Base-by-base conservation (phyloP, 2,888 invertebrate species). In the Ectemnius lituratus region DNA sequence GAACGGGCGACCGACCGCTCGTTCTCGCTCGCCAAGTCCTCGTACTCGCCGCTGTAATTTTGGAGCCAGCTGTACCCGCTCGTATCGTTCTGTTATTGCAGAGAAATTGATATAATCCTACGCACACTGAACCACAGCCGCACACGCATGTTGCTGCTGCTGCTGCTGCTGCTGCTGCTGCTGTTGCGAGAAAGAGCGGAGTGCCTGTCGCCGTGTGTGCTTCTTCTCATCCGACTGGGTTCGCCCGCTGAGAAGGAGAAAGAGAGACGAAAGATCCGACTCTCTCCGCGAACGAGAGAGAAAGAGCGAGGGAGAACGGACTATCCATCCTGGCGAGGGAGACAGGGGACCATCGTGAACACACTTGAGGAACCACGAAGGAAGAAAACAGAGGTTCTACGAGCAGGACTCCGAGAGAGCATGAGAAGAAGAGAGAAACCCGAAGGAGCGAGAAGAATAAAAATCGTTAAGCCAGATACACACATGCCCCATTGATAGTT, bases 51-150 rank as follows among this genome's bases (percentile, higher is more conserved):
- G 4, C 18, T 20, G 47, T 67, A 74, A 75, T 83, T 77, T 83
- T 84, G 77, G 27, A 23, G 58, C 75, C 73, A 82, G 62, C 75
- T 83, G 80, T 83, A 83, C 83, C 52, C 62, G 49, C 62, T 67
- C 68, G 78, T 78, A 83, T 84, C 81, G 73, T 75, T 73, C 82
- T 80, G 80, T 83, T 82, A 80, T 84, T 82, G 80, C 73, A 57
- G 76, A 82, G 80, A 85, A 84, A 84, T 83, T 85, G 81, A 81
- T 84, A 83, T 79, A 85, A 85, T 82, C 76, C 75, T 20, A 75
- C 77, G 62, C 71, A 73, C 73, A 79, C 80, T 52, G 23, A 46
- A n/a, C 58, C 52, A 57, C 27, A 67, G 71, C 16, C 28, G 67
- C 62, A 56, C 73, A 58, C 68, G 47, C 62, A 65, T 52, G 23